phyloP scores from a whole-genome alignment of 1,140 invertebrate genomes.

The Lepidotrigona ventralis region DNA sequence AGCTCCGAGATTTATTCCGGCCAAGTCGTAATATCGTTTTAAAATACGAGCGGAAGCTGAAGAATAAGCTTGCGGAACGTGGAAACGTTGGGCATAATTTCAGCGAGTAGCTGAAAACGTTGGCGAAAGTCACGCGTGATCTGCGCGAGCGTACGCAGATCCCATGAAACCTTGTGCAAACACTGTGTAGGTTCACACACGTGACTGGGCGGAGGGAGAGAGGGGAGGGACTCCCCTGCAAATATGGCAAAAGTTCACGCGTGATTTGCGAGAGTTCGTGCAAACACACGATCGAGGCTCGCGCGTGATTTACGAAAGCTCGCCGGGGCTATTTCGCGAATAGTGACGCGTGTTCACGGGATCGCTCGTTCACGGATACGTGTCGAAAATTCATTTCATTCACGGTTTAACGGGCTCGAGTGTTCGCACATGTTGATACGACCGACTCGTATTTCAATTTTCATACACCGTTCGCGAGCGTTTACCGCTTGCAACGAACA shows the following conservation, averaged over 20 bases:
- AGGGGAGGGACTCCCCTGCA: background rate
- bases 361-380: background rate
- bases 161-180: background rate
- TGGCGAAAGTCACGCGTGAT: constrained; percentile 5
- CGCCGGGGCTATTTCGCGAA: background rate
- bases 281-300: background rate
- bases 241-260: constrained; percentile 1
- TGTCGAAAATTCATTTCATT: background rate
- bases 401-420: background rate
- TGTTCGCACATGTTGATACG: background rate
- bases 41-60: background rate
- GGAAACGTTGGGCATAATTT: constrained; percentile 16
- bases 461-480: background rate
- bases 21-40: background rate
- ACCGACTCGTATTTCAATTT: background rate
- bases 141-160: background rate
- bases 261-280: constrained; percentile 7
- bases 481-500: background rate
- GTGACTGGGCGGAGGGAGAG: background rate
- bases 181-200: background rate
- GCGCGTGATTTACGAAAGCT: background rate
- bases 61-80: background rate
- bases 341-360: background rate
- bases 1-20: background rate
- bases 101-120: background rate